phyloP scores from a whole-genome alignment of 2,888 invertebrate genomes.

The Harpalus rufipes region DNA sequence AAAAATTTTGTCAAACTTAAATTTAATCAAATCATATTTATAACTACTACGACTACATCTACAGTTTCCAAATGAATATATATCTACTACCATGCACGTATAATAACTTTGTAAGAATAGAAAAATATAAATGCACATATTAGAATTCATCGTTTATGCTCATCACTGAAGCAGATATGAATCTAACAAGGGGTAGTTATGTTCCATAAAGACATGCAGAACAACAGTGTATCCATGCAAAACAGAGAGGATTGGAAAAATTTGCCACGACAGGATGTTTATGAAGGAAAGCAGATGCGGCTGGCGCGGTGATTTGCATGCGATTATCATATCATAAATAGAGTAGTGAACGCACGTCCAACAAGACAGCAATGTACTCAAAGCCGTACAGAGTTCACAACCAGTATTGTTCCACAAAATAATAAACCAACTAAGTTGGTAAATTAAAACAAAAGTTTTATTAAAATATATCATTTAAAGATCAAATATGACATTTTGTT shows the following conservation, averaged over 20 bases:
- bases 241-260: slow-evolving; percentile 32
- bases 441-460: no score
- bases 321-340: slow-evolving; percentile 62
- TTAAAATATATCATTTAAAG: no score
- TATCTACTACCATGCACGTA: no score
- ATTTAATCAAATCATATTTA: no score
- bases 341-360: slow-evolving; percentile 42
- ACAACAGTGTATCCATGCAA: slow-evolving; percentile 44
- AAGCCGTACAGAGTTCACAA: slow-evolving; percentile 8
- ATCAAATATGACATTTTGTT: no score
- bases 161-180: not conserved
- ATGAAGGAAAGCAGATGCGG: slow-evolving; percentile 31
- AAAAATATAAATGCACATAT: no score
- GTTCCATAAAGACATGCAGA: slow-evolving; percentile 10
- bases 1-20: no score
- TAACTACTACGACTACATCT: no score
- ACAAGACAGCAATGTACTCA: slow-evolving; percentile 8
- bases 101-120: no score
- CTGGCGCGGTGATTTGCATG: slow-evolving; percentile 45
- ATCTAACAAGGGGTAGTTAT: slow-evolving; percentile 21
- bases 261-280: slow-evolving; percentile 18
- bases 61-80: not conserved
- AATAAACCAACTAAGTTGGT: no score
- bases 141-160: no score
- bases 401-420: no score